A percentile compares a stretch with the other conserved stretches of the same genome.
Evolutionary conservation across 2,797 vertebrate species (phyloP).

Genomic region (Pelobates cultripes): DNA sequence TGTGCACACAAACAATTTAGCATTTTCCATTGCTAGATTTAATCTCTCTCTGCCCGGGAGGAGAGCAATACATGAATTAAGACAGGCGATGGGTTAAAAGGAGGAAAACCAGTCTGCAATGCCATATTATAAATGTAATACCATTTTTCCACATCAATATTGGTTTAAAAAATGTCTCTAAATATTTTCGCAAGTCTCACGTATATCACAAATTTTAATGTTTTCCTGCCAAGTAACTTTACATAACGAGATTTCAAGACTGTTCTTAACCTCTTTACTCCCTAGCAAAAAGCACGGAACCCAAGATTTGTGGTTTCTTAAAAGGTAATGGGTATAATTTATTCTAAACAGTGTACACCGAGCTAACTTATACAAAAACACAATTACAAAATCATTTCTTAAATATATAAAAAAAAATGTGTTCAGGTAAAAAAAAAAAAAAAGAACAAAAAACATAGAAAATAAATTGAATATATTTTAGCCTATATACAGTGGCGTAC

Average conservation of each 20-base stretch:
- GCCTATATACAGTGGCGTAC: too few relatives aligned
- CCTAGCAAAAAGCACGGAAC: too few relatives aligned
- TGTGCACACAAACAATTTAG: slow-evolving; percentile 35
- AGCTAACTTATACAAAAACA: too few relatives aligned
- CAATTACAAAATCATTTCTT: too few relatives aligned
- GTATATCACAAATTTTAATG: background rate
- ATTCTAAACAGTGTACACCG: too few relatives aligned
- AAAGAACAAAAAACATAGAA: too few relatives aligned
- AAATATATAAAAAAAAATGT: too few relatives aligned
- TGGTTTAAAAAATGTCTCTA: background rate
- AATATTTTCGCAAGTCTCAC: background rate
- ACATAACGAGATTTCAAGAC: background rate
- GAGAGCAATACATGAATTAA: background rate
- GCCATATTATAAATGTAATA: background rate
- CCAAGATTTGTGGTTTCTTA: too few relatives aligned
- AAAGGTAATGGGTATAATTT: too few relatives aligned
- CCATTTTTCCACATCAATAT: background rate
- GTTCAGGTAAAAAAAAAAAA: too few relatives aligned
- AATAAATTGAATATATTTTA: too few relatives aligned
- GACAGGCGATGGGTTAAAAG: background rate
- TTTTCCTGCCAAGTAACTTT: background rate
- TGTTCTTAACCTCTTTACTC: too few relatives aligned
- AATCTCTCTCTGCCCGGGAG: background rate
- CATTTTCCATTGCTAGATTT: slow-evolving; percentile 11
- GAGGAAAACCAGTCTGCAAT: background rate